Percentiles rank a stretch among this genome's conserved stretches.
phyloP scores from a whole-genome alignment of 2,113 vertebrate genomes.

The Gila orcuttii region DNA sequence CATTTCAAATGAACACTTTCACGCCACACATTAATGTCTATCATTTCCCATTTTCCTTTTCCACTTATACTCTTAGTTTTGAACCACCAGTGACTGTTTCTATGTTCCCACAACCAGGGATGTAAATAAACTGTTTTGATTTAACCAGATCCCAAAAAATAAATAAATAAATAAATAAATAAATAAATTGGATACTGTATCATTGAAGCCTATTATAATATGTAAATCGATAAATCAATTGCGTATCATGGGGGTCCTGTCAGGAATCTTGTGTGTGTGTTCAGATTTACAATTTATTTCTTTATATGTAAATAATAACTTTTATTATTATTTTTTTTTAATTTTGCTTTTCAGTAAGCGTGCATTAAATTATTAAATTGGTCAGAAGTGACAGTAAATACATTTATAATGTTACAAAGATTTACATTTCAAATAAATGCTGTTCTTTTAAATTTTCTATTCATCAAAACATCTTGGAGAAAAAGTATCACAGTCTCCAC shows the following conservation, averaged over 20 bases:
- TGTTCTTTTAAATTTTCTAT: not conserved
- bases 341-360: not conserved
- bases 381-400: not conserved
- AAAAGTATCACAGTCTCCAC: too few relatives aligned
- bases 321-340: too few relatives aligned
- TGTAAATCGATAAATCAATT: too few relatives aligned
- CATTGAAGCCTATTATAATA: too few relatives aligned
- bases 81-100: too few relatives aligned
- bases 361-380: not conserved
- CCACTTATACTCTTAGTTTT: not conserved
- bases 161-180: too few relatives aligned
- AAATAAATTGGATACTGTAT: too few relatives aligned
- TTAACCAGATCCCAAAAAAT: too few relatives aligned
- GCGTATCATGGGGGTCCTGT: not conserved
- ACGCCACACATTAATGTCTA: not conserved
- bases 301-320: too few relatives aligned
- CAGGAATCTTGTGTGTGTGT: not conserved
- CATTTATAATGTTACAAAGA: not conserved
- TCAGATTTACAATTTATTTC: too few relatives aligned
- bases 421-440: not conserved
- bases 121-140: too few relatives aligned
- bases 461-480: not conserved
- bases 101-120: not conserved
- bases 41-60: not conserved
- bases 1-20: slow-evolving; percentile 23